These are phyloP conservation scores for Pluvialis apricaria DNA, from an alignment of 2,113 vertebrate genomes.

Conservation along the genomic window DNA sequence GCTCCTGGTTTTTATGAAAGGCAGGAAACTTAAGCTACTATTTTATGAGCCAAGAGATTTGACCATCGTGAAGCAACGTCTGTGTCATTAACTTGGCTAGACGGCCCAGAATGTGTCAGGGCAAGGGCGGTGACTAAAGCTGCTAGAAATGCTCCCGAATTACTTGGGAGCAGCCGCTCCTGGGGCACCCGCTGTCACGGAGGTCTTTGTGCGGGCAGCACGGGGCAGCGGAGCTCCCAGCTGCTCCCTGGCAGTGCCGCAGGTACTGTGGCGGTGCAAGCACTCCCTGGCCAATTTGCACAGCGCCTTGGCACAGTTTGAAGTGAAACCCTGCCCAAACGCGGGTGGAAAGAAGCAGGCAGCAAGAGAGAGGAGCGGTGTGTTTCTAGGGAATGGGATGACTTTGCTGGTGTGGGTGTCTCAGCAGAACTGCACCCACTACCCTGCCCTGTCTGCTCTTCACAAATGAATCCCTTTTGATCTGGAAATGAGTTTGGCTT, in stretches of 20 bases:
- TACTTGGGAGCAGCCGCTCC: not conserved
- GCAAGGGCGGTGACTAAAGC: constrained; percentile 10
- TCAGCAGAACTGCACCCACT: not conserved
- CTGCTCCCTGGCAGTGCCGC: not conserved
- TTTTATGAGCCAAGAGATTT: constrained; percentile 56
- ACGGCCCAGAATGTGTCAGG: not conserved
- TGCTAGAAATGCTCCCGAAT: not conserved
- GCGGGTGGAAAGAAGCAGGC: not conserved
- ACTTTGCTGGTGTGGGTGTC: not conserved
- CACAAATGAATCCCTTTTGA: not conserved
- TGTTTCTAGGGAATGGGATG: not conserved
- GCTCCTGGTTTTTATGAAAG: constrained; percentile 52
- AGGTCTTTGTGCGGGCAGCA: not conserved
- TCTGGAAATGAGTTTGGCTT: not conserved
- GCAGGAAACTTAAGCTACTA: constrained; percentile 49
- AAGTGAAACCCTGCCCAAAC: not conserved
- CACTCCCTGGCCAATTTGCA: not conserved
- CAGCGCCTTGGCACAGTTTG: not conserved
- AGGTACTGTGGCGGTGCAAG: not conserved
- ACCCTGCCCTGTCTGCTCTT: not conserved
- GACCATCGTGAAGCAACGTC: constrained; percentile 32
- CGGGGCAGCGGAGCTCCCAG: not conserved
- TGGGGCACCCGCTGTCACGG: not conserved
- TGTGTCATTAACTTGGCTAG: constrained; percentile 57
- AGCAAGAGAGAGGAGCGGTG: accelerated